Evolutionary conservation across 1,140 invertebrate genomes (phyloP), one percentile per base, ranked within the genome.

Genomic region (Cephus cinctus): DNA sequence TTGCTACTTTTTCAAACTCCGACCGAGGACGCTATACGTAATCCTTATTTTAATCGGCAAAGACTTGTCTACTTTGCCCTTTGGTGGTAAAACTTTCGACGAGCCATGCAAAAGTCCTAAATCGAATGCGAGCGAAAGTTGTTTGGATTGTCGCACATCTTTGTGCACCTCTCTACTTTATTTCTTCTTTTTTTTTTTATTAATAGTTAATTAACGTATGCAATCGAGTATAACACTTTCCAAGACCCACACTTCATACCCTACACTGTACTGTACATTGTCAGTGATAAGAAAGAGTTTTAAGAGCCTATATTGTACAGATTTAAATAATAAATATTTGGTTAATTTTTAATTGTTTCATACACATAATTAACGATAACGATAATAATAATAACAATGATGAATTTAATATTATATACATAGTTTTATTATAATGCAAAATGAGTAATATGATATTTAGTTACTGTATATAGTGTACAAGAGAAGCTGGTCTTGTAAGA

Each of bases 401-500:
- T 54, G 20, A 45, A 49, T 51, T 47, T 40, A 52, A 43, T 54
- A 43, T 54, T 44, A 62, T 67, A 67, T 71, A 71, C 52, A 72
- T 66, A 67, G 59, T 68, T 73, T 70, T 71, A 71, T 69, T 68
- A 67, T 67, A 34, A 34, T 18, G 16, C 15, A 15, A 70, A 69
- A 70, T 63, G 57, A 71, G 54, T 69, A 73, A 52, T 65, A 71
- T 71, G 67, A 71, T 73, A 71, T 71, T 67, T 67, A 71, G 69
- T 64, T 71, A 73, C 56, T 78, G 76, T 78, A 78, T 65, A 78
- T 78, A 78, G 61, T 76, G 74, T 77, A 76, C 63, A 78, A 77
- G 73, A 74, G 63, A 78, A 77, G 75, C 75, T 76, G 78, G 66
- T 78, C 76, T 78, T 80, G 78, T 80, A 79, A 80, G 76, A 79